These are phyloP conservation scores for Homarus gammarus DNA, from an alignment of 2,888 invertebrate genomes.

Conservation along the genomic window DNA sequence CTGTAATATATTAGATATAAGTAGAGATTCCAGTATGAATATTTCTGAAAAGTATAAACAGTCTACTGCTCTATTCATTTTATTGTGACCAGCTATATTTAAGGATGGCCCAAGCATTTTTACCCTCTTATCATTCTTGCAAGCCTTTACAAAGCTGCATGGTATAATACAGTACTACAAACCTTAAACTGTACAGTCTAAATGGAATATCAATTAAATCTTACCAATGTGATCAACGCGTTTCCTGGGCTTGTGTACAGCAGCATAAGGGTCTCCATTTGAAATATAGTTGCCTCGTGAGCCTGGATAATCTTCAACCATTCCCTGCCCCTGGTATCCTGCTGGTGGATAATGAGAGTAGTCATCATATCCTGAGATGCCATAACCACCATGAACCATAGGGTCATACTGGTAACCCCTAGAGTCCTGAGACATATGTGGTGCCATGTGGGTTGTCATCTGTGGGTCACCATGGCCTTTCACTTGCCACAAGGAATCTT, in stretches of 20 bases:
- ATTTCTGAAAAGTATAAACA: background rate
- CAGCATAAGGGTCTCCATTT: slow-evolving; percentile 88
- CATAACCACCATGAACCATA: slow-evolving; percentile 88
- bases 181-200: no score
- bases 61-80: background rate
- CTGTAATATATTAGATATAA: slow-evolving; percentile 80
- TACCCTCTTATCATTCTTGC: no score
- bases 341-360: slow-evolving; percentile 89
- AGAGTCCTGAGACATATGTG: slow-evolving; percentile 47
- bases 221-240: slow-evolving; percentile 92
- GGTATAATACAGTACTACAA: no score
- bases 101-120: background rate
- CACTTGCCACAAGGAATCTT: slow-evolving; percentile 96
- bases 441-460: slow-evolving; percentile 58
- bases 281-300: slow-evolving; percentile 76
- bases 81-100: no score
- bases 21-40: background rate
- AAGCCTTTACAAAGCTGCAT: no score
- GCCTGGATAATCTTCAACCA: slow-evolving; percentile 76
- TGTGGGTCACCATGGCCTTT: slow-evolving; percentile 81
- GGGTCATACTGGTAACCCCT: slow-evolving; percentile 77
- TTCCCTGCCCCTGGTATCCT: slow-evolving; percentile 83
- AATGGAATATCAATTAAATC: slow-evolving; percentile 78
- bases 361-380: slow-evolving; percentile 85
- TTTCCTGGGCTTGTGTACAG: slow-evolving; percentile 94